A percentile compares a stretch with the other conserved stretches of the same genome.
Conservation (phyloP, 2,113 vertebrate species). For the Corapipo altera region DNA sequence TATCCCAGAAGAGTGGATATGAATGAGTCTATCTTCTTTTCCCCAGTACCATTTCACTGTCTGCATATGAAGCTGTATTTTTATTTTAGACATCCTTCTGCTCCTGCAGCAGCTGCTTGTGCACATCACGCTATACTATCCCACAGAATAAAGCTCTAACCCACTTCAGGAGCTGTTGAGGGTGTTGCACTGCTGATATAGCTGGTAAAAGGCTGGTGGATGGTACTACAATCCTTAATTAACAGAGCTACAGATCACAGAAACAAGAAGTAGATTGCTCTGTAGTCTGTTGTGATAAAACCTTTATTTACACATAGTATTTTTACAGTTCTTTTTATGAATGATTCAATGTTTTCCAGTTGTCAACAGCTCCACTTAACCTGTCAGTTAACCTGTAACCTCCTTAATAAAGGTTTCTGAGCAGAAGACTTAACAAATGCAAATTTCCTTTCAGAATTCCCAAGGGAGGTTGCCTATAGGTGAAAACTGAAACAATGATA, state of each 20-base stretch:
- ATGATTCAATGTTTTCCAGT: not conserved
- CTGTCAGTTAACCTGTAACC: not conserved
- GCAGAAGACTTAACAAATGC: conserved; percentile 40
- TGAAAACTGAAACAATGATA: not conserved
- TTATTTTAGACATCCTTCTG: not conserved
- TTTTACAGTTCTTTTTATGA: not conserved
- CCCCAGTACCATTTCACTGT: not conserved
- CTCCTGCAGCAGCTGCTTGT: not conserved
- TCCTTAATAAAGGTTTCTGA: not conserved
- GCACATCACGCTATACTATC: not conserved
- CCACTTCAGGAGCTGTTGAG: not conserved
- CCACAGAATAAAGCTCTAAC: not conserved
- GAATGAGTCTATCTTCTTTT: not conserved
- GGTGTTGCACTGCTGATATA: not conserved
- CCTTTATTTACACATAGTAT: not conserved
- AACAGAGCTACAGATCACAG: not conserved
- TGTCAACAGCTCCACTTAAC: conserved; percentile 5
- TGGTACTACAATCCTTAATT: not conserved
- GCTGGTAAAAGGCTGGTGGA: not conserved
- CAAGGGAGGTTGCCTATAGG: not conserved
- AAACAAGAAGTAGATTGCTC: not conserved
- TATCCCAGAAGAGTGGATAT: not conserved
- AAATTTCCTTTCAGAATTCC: conserved; percentile 32
- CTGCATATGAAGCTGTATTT: not conserved
- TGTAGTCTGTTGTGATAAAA: not conserved